A percentile compares a stretch with the other conserved stretches of the same genome.
phyloP scores from a whole-genome alignment of 1,140 invertebrate genomes.

The Drosophila baimaii region DNA sequence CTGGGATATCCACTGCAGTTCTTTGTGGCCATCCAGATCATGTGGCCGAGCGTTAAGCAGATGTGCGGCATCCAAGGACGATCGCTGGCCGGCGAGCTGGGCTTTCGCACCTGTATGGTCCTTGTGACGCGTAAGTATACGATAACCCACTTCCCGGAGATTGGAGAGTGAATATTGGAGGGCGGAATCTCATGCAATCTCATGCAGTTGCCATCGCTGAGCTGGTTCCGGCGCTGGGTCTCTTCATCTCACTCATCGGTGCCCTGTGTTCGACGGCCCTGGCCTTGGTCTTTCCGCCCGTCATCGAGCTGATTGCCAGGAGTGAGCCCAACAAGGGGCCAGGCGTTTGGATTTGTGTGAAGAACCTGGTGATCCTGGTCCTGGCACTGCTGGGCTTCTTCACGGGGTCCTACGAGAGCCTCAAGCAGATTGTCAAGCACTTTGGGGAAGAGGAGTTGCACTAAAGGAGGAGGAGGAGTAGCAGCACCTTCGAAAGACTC shows the following conservation, averaged over 20 bases:
- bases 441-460: constrained; percentile 66
- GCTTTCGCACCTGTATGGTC: constrained; percentile 88
- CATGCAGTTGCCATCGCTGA: constrained; percentile 90
- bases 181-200: not conserved
- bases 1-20: constrained; percentile 93
- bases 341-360: constrained; percentile 84
- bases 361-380: constrained; percentile 88
- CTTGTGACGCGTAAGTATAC: constrained; percentile 89
- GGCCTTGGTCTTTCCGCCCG: constrained; percentile 94
- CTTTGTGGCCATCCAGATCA: constrained; percentile 90
- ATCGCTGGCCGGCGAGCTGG: constrained; percentile 86
- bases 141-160: no score
- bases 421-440: constrained; percentile 86
- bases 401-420: constrained; percentile 90
- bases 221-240: constrained; percentile 91
- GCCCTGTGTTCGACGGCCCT: constrained; percentile 94
- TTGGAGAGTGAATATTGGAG: not conserved
- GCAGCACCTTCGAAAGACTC: not conserved
- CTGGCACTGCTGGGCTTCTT: constrained; percentile 89
- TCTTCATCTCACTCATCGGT: constrained; percentile 96
- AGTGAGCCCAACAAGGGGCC: constrained; percentile 85
- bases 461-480: not conserved
- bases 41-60: constrained; percentile 85
- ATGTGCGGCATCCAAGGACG: constrained; percentile 52
- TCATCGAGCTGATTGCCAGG: constrained; percentile 91